Evolutionary conservation across 2,888 invertebrate genomes (phyloP), one percentile per base, ranked within the genome.

Genomic region (Sarcophaga subvicina): DNA sequence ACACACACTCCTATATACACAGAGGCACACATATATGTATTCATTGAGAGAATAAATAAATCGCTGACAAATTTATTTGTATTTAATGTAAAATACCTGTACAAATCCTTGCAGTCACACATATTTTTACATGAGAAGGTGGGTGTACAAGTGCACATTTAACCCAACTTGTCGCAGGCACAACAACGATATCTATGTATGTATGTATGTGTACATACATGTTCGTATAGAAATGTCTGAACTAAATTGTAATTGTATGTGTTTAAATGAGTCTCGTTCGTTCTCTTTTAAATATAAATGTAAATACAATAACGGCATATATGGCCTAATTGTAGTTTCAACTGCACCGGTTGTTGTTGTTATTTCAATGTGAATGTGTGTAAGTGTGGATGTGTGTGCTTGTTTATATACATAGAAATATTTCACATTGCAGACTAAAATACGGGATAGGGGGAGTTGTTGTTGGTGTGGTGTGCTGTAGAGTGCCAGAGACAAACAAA

Each of bases 11-110:
- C 60, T 62, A 27, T 10, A 22, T 22, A 22, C 22, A 70, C 3
- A 11, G 3, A 25, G 37, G 27, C 54, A 49, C 62, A 1, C 25
- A 49, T 2, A n/a, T 10, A 22, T 4, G 11, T 14, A 49, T 22
- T 45, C 77, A 66, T 59, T 67, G 54, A 70, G 45, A 64, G 59
- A 82, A 72, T 72, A 67, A 75, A 78, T 72, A 67, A 83, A 79
- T 83, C 67, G 62, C 62, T 79, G 78, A 73, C 83, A 83, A 83
- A 73, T 78, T 72, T 54, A 54, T 79, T 62, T 78, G 67, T 37
- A n/a, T 73, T 62, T 63, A 67, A 83, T 78, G 72, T 67, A 63
- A 78, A 78, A 62, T 73, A 62, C 12, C 49, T n/a, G 27, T 2
- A 69, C 20, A 22, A 70, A 81, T 17, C 4, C 54, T 14, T 54